Conservation (phyloP, 2,113 vertebrate genomes). For the Rhinoptilus africanus region DNA sequence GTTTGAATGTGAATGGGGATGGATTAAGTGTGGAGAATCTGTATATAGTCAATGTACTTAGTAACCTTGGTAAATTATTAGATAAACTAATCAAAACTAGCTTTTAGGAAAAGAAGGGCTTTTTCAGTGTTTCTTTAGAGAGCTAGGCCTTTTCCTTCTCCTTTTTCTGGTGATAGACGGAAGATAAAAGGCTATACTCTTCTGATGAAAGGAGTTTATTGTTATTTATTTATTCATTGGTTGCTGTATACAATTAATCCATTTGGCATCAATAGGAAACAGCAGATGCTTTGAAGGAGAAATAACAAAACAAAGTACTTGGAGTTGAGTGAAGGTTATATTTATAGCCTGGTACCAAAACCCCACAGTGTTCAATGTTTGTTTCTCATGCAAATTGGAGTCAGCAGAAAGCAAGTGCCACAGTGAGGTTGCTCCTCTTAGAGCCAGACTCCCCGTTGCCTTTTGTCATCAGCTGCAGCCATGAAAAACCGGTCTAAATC, state of each 20-base stretch:
- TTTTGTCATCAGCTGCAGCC: background rate
- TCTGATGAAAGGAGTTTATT: conserved; percentile 56
- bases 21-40: background rate
- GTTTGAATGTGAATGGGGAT: background rate
- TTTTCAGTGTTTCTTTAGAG: background rate
- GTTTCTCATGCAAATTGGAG: background rate
- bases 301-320: conserved; percentile 33
- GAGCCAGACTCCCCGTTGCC: background rate
- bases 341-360: conserved; percentile 39
- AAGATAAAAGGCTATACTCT: conserved; percentile 28
- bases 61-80: background rate
- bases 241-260: conserved; percentile 49
- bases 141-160: background rate
- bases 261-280: conserved; percentile 33
- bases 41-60: background rate
- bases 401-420: background rate
- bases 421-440: background rate
- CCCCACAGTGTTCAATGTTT: background rate
- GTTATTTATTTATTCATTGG: conserved; percentile 57
- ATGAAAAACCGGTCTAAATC: background rate
- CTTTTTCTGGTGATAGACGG: background rate
- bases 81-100: conserved; percentile 11
- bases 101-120: background rate
- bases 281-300: conserved; percentile 58
- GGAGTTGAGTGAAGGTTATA: conserved; percentile 4